Conservation (phyloP, 1,140 invertebrate species). For the Chlorops oryzae region DNA sequence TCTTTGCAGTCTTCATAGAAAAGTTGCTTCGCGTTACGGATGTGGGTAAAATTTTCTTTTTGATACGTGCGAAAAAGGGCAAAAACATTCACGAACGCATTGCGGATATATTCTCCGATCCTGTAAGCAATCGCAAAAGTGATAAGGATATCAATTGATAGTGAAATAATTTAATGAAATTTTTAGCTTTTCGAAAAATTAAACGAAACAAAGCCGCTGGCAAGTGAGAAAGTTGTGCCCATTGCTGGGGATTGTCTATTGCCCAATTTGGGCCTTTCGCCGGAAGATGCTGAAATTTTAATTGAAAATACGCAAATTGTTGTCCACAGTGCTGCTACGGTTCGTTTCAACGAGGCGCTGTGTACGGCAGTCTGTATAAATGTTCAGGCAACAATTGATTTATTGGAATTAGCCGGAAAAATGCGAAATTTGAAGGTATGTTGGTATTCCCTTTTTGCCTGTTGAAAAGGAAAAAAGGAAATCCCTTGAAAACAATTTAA, state of each 20-base stretch:
- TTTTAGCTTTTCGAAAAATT: slow-evolving; percentile 16
- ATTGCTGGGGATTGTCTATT: slow-evolving; percentile 55
- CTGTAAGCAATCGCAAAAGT: slow-evolving; percentile 27
- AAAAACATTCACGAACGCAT: slow-evolving; percentile 62
- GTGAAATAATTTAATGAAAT: not conserved
- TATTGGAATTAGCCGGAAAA: slow-evolving; percentile 54
- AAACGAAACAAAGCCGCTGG: slow-evolving; percentile 10
- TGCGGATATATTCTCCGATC: slow-evolving; percentile 57
- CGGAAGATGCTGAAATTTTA: slow-evolving; percentile 49
- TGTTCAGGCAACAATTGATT: slow-evolving; percentile 53
- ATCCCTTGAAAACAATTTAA: too few relatives aligned
- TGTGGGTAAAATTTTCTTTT: slow-evolving; percentile 64
- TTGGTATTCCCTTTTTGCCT: not conserved
- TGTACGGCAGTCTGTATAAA: slow-evolving; percentile 57
- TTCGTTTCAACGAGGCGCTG: slow-evolving; percentile 74
- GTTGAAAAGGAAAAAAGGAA: too few relatives aligned
- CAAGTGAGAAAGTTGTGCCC: slow-evolving; percentile 28
- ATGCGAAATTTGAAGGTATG: slow-evolving; percentile 67
- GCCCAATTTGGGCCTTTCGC: slow-evolving; percentile 62
- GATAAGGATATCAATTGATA: not conserved
- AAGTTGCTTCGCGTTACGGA: slow-evolving; percentile 71
- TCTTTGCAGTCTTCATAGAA: slow-evolving; percentile 61
- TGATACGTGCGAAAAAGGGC: slow-evolving; percentile 70
- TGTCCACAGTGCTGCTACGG: slow-evolving; percentile 80
- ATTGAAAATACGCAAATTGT: slow-evolving; percentile 58